Base-by-base conservation (phyloP, 2,888 invertebrate species). In the Halictus quadricinctus region DNA sequence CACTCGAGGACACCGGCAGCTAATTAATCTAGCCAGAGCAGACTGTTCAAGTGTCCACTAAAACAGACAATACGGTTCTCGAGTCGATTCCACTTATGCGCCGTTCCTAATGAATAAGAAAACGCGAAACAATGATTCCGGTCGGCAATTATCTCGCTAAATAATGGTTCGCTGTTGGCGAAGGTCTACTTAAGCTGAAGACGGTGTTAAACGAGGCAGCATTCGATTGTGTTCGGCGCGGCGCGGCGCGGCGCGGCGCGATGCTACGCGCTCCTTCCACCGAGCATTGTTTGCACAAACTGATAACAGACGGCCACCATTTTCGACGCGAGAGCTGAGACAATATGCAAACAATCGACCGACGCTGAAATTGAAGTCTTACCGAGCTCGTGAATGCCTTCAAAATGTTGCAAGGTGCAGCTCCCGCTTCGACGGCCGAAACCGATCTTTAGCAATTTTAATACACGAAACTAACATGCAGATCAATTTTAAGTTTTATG, bases 61-160 rank as follows among this genome's bases (percentile, higher is more conserved):
- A 46, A n/a, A 25, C 43, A 15, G 72, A 46, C 46, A n/a, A 46
- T n/a, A 72, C 13, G 25, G 72, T 46, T 46, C 60, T 60, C 60
- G 60, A 60, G 60, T 60, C 60, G 60, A 60, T 60, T 60, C 60
- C 60, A 60, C 60, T 60, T 60, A 60, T 25, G 60, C 25, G 25
- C 60, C 60, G 25, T 66, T 18, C 66, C 36, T 66, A 66, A 66
- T 66, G 66, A 66, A 66, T 66, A 66, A 66, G 66, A 66, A 66
- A 66, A 36, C 66, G 29, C 66, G 66, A 36, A 18, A 36, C 66
- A 36, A 66, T 36, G 29, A 66, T 66, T 18, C 66, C 66, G 66
- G 60, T 13, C 69, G 21, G 10, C 69, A 69, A 69, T 69, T 69
- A 69, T 69, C 69, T 41, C 69, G 69, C 41, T 69, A 41, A 41